A percentile compares a stretch with the other conserved stretches of the same genome.
phyloP scores from a whole-genome alignment of 2,113 vertebrate genomes.

The Steatornis caripensis region DNA sequence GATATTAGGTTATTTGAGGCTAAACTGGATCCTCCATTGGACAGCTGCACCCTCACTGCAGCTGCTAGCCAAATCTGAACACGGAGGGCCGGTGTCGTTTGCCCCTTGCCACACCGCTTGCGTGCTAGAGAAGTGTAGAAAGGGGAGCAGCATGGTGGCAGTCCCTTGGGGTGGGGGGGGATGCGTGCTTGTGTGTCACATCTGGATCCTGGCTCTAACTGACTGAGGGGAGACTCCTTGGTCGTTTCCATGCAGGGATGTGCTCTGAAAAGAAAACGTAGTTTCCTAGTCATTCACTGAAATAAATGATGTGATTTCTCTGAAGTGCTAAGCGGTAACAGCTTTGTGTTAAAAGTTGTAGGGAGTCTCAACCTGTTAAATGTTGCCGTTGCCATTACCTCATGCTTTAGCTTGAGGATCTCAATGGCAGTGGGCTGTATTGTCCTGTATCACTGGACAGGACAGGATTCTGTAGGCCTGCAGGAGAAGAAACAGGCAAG shows the following conservation, averaged over 20 bases:
- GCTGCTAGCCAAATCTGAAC: too few species aligned
- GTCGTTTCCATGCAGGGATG: neutral
- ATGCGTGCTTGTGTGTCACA: neutral
- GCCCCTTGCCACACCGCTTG: too few species aligned
- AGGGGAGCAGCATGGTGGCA: too few species aligned
- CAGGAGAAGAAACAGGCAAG: neutral
- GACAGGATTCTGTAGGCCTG: neutral
- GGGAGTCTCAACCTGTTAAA: neutral
- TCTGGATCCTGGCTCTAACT: neutral
- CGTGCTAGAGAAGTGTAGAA: too few species aligned
- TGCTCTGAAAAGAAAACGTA: neutral
- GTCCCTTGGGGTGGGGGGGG: too few species aligned
- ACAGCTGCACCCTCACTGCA: too few species aligned
- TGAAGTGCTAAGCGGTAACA: neutral
- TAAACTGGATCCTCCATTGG: too few species aligned
- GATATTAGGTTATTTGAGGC: too few species aligned
- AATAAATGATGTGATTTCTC: neutral
- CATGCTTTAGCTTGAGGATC: neutral
- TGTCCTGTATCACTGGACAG: neutral
- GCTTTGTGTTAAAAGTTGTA: neutral
- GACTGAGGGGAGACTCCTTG: neutral
- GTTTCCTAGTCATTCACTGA: neutral
- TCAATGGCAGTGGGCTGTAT: neutral
- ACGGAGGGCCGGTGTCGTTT: too few species aligned
- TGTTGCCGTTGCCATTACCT: neutral